phyloP scores from a whole-genome alignment of 1,140 invertebrate genomes.

The Euura saliciscinereae region DNA sequence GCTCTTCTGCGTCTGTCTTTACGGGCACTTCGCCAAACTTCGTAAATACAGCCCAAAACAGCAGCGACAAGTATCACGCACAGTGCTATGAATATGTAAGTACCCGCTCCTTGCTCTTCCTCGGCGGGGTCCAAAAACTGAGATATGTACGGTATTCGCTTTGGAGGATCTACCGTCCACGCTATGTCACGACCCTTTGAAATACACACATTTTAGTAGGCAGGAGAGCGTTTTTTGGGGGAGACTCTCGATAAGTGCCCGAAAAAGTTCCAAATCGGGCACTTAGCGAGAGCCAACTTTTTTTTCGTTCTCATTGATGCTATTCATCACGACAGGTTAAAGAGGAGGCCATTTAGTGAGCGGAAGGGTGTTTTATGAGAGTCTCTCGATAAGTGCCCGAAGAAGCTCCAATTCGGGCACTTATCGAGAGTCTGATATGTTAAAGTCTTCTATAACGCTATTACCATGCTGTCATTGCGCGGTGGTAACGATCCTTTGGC shows the following conservation, averaged over 20 bases:
- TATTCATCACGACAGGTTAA: too few relatives aligned
- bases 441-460: slow-evolving; percentile 17
- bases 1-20: slow-evolving; percentile 60
- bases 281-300: too few relatives aligned
- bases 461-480: slow-evolving; percentile 71
- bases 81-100: slow-evolving; percentile 75
- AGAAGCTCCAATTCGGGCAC: too few relatives aligned
- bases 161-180: slow-evolving; percentile 82
- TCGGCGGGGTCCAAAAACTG: slow-evolving; percentile 72
- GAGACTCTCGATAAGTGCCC: too few relatives aligned
- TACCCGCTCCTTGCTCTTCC: slow-evolving; percentile 76
- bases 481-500: slow-evolving; percentile 65
- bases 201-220: too few relatives aligned
- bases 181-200: slow-evolving; percentile 72
- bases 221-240: too few relatives aligned
- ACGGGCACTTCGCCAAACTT: slow-evolving; percentile 62
- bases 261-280: too few relatives aligned
- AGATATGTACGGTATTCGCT: slow-evolving; percentile 74
- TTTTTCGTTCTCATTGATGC: too few relatives aligned
- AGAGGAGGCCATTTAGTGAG: too few relatives aligned
- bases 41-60: slow-evolving; percentile 67
- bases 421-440: too few relatives aligned
- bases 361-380: too few relatives aligned
- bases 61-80: slow-evolving; percentile 72
- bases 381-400: too few relatives aligned